A percentile compares a stretch with the other conserved stretches of the same genome.
phyloP scores from a whole-genome alignment of 1,140 invertebrate genomes.

The Oscheius sp. region DNA sequence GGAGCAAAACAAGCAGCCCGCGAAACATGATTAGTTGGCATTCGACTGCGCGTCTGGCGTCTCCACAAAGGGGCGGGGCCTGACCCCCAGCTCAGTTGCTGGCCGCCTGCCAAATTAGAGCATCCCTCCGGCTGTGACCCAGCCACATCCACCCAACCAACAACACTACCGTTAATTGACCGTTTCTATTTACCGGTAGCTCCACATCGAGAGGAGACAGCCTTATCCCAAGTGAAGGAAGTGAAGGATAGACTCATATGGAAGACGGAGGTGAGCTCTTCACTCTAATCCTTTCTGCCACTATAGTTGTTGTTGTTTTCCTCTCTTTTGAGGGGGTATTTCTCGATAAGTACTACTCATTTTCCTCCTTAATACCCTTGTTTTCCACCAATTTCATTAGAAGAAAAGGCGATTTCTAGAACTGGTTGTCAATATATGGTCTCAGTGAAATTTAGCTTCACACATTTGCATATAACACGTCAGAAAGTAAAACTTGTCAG shows the following conservation, averaged over 20 bases:
- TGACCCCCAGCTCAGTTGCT: neutral
- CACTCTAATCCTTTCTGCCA: neutral
- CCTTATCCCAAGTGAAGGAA: too few relatives aligned
- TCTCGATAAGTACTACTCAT: too few relatives aligned
- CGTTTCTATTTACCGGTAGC: neutral
- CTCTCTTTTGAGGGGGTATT: too few relatives aligned
- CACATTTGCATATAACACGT: too few relatives aligned
- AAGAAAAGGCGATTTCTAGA: too few relatives aligned
- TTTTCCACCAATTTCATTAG: too few relatives aligned
- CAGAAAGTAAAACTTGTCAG: too few relatives aligned
- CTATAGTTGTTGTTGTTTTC: too few relatives aligned
- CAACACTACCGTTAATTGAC: neutral
- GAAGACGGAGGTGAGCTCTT: neutral
- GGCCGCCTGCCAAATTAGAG: neutral
- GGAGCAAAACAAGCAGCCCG: neutral
- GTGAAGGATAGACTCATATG: neutral
- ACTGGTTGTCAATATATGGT: too few relatives aligned
- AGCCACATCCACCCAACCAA: neutral
- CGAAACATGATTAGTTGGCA: conserved; percentile 15
- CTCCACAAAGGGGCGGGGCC: neutral
- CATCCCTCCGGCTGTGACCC: neutral
- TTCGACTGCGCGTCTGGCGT: neutral
- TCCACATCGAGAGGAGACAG: too few relatives aligned
- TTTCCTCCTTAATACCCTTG: too few relatives aligned
- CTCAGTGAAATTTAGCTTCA: too few relatives aligned